Base-by-base conservation (phyloP, 2,888 invertebrate species). In the Coremacera marginata region DNA sequence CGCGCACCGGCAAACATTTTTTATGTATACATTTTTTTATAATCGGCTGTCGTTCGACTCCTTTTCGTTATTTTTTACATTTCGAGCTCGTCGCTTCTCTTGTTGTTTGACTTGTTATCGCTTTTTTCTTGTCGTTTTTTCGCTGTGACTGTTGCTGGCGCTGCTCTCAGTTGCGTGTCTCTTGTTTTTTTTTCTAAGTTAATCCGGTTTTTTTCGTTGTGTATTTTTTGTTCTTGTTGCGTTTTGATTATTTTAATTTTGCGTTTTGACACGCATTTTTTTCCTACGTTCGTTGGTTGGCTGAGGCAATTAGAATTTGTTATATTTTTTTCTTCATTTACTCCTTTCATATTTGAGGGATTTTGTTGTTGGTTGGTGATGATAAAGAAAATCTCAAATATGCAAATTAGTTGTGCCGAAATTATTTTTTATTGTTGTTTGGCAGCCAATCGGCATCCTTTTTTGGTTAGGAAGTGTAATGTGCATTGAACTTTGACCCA, bases 1-100 rank as follows among this genome's bases (percentile, higher is more conserved):
- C 68, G 68, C 68, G 68, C 51, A 72, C 72, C 72, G 72, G 72
- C 72, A 72, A 60, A 55, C 72, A 16, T 72, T 72, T 72, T 72
- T 72, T 60, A 62, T 72, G 44, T 72, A 37, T 44, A 31, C 70
- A 37, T 60, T 62, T 57, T 57, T 37, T 34, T 51, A 7, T 49
- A 51, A 5, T n/a, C 4, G 68, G 14, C 27, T 44, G 14, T 51
- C 68, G 22, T 37, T 55, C 19, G 19, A 37, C n/a, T 31, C 16
- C 65, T 65, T 34, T 65, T 63, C 34, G 14, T 55, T 34, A 11
- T 22, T 5, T 70, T 51, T 70, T 2, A 52, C 9, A 34, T 70
- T 22, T 25, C n/a, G n/a, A n/a, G 31, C 49, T 51, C 27, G 63
- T 65, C 34, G 52, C 22, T 63, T 25, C 37, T 52, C 37, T 31